These are phyloP conservation scores for Drosophila meridiana DNA, from an alignment of 2,888 invertebrate genomes.

Conservation along the genomic window DNA sequence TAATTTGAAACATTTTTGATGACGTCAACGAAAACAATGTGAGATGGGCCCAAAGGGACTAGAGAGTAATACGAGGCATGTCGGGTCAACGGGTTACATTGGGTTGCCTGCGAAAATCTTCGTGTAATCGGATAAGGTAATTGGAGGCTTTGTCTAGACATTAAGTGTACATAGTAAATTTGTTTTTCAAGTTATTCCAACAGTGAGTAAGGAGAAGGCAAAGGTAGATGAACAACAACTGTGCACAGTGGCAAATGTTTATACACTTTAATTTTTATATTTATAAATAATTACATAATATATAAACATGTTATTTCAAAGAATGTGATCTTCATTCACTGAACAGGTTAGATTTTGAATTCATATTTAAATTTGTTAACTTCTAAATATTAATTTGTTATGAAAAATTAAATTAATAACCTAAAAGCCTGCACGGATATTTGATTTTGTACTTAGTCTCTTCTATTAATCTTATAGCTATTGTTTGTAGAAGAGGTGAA, in stretches of 20 bases:
- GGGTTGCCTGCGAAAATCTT: conserved; percentile 75
- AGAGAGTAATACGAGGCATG: conserved; percentile 68
- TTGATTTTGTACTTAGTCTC: too few relatives aligned
- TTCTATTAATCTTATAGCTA: too few relatives aligned
- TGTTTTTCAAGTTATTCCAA: conserved; percentile 63
- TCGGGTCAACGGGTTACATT: conserved; percentile 66
- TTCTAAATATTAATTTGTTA: not conserved
- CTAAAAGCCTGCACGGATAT: too few relatives aligned
- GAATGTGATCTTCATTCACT: not conserved
- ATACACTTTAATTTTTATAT: not conserved
- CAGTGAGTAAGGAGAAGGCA: conserved; percentile 23
- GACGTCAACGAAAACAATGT: conserved; percentile 53
- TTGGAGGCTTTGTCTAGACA: conserved; percentile 85
- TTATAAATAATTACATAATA: not conserved
- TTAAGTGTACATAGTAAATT: conserved; percentile 83
- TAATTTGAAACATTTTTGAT: conserved; percentile 72
- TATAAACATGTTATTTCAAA: not conserved
- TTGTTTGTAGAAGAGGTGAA: too few relatives aligned
- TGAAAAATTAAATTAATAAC: too few relatives aligned
- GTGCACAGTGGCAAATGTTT: conserved; percentile 44
- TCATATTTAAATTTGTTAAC: not conserved
- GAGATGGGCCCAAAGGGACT: conserved; percentile 54
- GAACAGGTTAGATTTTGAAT: not conserved
- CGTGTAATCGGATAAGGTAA: conserved; percentile 84
- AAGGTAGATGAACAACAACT: conserved; percentile 43